phyloP scores from a whole-genome alignment of 2,113 vertebrate species.

The Numenius arquata region DNA sequence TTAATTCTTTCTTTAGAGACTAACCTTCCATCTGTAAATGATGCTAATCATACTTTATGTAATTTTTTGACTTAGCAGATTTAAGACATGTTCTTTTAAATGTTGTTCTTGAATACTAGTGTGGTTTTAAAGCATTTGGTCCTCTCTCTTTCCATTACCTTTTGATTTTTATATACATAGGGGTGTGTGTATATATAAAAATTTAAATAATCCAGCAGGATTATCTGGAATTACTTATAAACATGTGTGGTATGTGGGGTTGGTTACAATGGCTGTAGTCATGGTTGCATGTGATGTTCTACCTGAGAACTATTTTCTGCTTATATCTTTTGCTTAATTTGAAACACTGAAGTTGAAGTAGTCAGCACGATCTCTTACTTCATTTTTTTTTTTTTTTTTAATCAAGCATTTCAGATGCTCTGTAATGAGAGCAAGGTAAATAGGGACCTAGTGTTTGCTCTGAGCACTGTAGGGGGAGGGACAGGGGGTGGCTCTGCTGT shows the following conservation, averaged over 20 bases:
- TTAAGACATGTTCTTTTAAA: background rate
- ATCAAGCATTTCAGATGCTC: background rate
- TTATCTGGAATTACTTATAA: background rate
- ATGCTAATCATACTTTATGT: background rate
- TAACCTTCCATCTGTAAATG: background rate
- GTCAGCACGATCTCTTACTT: background rate
- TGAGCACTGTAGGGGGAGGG: background rate
- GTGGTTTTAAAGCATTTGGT: background rate
- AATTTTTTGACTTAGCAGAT: background rate
- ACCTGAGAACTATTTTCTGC: background rate
- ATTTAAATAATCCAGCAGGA: background rate
- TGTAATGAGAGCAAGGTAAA: background rate
- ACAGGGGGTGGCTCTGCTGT: background rate
- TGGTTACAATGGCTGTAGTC: background rate
- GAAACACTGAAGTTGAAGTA: background rate
- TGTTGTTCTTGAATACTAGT: background rate
- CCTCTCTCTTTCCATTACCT: background rate
- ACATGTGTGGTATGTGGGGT: background rate
- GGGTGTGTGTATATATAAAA: accelerated
- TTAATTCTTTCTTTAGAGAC: background rate
- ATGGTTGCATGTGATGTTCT: background rate
- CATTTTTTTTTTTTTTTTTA: background rate
- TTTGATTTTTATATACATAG: background rate
- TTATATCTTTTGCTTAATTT: background rate
- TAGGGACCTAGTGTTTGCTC: background rate